Conservation (phyloP, 2,888 invertebrate genomes). For the Diploptera punctata region DNA sequence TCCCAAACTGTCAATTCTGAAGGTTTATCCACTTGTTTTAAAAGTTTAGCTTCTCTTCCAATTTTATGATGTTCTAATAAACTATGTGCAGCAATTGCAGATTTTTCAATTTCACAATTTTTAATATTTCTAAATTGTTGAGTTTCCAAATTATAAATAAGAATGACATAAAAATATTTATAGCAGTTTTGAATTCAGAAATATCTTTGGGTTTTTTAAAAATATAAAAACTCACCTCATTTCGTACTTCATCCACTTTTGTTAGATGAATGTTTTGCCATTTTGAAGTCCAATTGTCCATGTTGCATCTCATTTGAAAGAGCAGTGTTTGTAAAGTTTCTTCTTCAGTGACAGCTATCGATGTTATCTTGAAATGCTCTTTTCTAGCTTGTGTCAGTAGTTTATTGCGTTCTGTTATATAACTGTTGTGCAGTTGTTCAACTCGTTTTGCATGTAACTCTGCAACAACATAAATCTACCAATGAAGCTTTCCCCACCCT, state of each 20-base stretch:
- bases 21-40: too few relatives aligned
- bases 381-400: background rate
- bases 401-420: background rate
- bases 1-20: too few relatives aligned
- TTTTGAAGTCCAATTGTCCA: background rate
- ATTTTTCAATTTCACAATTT: too few relatives aligned
- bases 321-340: background rate
- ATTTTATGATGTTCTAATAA: too few relatives aligned
- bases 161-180: too few relatives aligned
- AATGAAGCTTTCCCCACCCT: too few relatives aligned
- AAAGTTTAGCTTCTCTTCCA: too few relatives aligned
- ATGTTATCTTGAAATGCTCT: background rate
- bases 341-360: background rate
- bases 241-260: slow-evolving; percentile 11
- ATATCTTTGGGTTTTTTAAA: too few relatives aligned
- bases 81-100: too few relatives aligned
- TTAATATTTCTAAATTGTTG: too few relatives aligned
- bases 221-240: slow-evolving; percentile 14
- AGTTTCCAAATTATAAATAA: too few relatives aligned
- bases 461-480: background rate
- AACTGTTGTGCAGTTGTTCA: background rate
- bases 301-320: background rate
- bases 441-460: slow-evolving; percentile 3
- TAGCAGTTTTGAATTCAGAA: too few relatives aligned
- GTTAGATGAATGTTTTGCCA: background rate